Evolutionary conservation across 2,888 invertebrate genomes (phyloP), one percentile per base, ranked within the genome.

Genomic region (Minunthozetes semirufus): DNA sequence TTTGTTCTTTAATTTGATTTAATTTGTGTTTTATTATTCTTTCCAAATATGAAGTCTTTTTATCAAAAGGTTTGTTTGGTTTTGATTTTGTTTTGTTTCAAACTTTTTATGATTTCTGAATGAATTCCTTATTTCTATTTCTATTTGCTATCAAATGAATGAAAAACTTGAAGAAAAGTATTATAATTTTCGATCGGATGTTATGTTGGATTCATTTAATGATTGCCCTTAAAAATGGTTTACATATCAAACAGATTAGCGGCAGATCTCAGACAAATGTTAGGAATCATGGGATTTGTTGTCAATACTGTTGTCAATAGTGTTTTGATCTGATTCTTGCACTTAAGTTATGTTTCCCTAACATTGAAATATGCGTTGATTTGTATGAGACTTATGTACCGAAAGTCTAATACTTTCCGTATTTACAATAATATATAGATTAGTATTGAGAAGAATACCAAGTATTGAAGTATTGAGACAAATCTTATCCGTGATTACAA

Each of bases 291-390:
- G 9, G 27, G 61, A 33, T 61, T 61, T 29, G 22, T 11, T 17
- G 15, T 61, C 22, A 61, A 61, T 61, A 42, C 9, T 29, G 38
- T 68, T 68, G 15, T 61, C 8, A 61, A 61, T 61, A 68, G 19
- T 29, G 38, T 68, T 68, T 15, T 68, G 63, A 63, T 63, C 63
- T 63, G 38, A 68, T 68, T 68, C 42, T 68, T 42, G 68, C 38
- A 68, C 68, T 68, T 68, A 68, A 68, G 68, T 38, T 42, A 38
- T 42, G 68, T 68, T 68, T 33, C 42, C 22, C 15, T 22, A 38
- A 42, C 42, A 68, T 38, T 42, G 19, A 42, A 68, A 22, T 68
- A 63, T 68, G 22, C 22, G 46, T 8, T 38, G 3, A 22, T 38
- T 68, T 68, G 13, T 61, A 22, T 2, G 29, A 38, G 22, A 38